Conservation (phyloP, 1,140 invertebrate genomes). For the Cotesia vestalis region DNA sequence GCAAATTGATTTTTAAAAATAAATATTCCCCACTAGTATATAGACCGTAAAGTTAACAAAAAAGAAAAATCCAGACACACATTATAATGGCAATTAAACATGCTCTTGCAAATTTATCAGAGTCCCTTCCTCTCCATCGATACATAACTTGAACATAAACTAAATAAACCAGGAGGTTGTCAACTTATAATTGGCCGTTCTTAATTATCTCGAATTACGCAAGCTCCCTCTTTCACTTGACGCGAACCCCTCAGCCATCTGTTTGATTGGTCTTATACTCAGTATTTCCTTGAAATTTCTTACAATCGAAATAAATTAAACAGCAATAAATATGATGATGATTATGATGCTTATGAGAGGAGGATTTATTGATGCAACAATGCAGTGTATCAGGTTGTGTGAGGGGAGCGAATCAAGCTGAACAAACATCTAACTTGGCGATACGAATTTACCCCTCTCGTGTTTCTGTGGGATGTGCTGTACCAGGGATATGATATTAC, state of each 20-base stretch:
- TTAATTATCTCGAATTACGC: constrained; percentile 51
- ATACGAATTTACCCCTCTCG: constrained; percentile 53
- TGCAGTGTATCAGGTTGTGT: constrained; percentile 32
- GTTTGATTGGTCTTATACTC: background rate
- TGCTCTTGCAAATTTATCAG: background rate
- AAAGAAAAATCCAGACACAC: too few species aligned
- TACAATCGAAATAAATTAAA: background rate
- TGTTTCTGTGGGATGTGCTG: constrained; percentile 28
- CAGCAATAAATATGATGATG: background rate
- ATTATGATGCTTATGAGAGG: too few species aligned
- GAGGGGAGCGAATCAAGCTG: constrained; percentile 64
- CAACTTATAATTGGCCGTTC: constrained; percentile 53
- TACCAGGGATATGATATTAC: background rate
- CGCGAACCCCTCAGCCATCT: constrained; percentile 38
- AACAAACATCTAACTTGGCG: constrained; percentile 65
- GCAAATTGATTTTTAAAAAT: too few species aligned
- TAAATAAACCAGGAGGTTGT: constrained; percentile 43
- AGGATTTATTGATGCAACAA: constrained; percentile 29
- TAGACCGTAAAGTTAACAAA: too few species aligned
- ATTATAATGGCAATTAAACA: background rate
- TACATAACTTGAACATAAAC: background rate
- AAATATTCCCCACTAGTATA: too few species aligned
- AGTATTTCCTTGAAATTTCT: too few species aligned
- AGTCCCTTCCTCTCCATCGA: background rate
- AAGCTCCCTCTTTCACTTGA: constrained; percentile 14